phyloP scores from a whole-genome alignment of 2,888 invertebrate genomes.

The Tenthredo mesomela region DNA sequence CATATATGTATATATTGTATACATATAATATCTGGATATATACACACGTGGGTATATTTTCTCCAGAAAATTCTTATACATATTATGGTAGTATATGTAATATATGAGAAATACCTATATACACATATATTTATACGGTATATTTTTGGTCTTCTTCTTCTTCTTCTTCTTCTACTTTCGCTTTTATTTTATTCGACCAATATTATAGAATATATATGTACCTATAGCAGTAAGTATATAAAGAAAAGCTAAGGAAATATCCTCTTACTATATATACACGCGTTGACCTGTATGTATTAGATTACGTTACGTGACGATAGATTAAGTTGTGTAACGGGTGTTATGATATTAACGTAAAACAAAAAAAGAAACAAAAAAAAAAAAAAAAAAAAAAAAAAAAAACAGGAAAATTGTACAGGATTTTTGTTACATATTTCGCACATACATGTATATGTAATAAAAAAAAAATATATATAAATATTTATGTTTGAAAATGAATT shows the following conservation, averaged over 20 bases:
- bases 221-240: neutral
- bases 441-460: too few relatives aligned
- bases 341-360: neutral
- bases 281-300: conserved; percentile 5
- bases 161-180: neutral
- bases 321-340: neutral
- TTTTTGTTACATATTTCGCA: neutral
- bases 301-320: conserved; percentile 2
- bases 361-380: neutral
- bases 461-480: too few relatives aligned
- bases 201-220: neutral
- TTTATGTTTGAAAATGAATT: too few relatives aligned
- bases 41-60: neutral
- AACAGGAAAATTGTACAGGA: neutral
- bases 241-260: neutral
- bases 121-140: neutral
- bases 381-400: neutral
- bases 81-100: neutral
- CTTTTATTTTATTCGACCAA: neutral
- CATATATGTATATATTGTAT: neutral
- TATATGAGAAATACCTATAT: neutral
- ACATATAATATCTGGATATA: neutral
- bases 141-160: neutral
- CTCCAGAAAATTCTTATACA: neutral
- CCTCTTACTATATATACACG: neutral